Conservation (phyloP, 92 coral and sea anemone genomes). For the Muricea muricata region DNA sequence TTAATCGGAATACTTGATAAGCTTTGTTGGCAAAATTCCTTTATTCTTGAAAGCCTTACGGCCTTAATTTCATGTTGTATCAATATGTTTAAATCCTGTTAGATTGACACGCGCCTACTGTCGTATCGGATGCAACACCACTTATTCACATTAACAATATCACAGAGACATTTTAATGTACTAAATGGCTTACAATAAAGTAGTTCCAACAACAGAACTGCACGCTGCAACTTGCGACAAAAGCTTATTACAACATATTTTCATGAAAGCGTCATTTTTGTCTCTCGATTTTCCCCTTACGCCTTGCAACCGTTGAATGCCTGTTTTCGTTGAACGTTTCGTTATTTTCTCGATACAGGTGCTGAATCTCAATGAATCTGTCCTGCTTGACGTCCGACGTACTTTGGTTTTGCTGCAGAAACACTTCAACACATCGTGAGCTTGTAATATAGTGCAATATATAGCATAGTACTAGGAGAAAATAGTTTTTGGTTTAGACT, state of each 20-base stretch:
- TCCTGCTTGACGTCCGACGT: conserved; percentile 88
- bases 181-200: background rate
- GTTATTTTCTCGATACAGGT: conserved; percentile 69
- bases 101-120: background rate
- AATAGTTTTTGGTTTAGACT: background rate
- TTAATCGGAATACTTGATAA: too few species aligned
- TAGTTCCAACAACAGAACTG: background rate
- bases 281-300: too few species aligned
- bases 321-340: too few species aligned
- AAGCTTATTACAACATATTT: background rate
- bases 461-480: background rate
- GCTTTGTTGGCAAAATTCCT: background rate
- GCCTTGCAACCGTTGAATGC: too few species aligned
- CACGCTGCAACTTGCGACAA: background rate
- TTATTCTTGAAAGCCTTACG: background rate
- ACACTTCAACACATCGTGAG: conserved; percentile 87
- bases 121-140: background rate
- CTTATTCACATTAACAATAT: background rate
- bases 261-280: too few species aligned
- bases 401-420: conserved; percentile 87
- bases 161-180: background rate
- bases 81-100: background rate
- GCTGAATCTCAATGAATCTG: conserved; percentile 86
- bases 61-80: background rate
- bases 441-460: background rate